Evolutionary conservation across 2,113 vertebrate species (phyloP), one percentile per base, ranked within the genome.

Genomic region (Lampris megalopsis): DNA sequence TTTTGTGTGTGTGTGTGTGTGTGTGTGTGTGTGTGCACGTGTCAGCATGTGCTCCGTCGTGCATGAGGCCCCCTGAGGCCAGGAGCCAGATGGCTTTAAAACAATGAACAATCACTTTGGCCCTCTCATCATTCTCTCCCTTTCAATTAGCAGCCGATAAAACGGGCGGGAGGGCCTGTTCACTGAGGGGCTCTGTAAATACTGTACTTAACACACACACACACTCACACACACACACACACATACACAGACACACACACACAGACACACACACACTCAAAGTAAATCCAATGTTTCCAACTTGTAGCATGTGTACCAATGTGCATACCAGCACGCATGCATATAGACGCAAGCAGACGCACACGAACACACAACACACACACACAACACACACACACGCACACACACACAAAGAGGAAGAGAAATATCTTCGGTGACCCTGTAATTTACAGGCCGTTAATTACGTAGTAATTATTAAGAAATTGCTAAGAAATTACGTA

Each of bases 81-180:
- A 24, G 38, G 57, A 63, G 82, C 77, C 88, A 88, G 81, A 81
- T 84, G 85, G 81, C 69, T 78, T 85, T 85, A 77, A 85, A 89
- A 87, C 81, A 88, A 87, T 68, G 80, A 89, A 73, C 80, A 77
- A 70, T 86, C 73, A 24, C 76, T 49, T 59, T 54, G 70, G 85
- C 82, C 79, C 73, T 54, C 73, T 82, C 75, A 56, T 86, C 82
- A 79, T 71, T 73, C 70, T 82, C 75, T 78, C 59, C 41, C 13
- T 83, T 88, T 84, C 76, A 86, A 88, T 90, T 85, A 84, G 73
- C 76, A 67, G 71, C 82, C 76, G 80, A 88, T 88, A 78, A 80
- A 86, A 80, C 65, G 52, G 76, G 77, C 43, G 52, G 75, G 79
- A 69, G 35, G 73, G 54, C 64, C 68, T 37, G 67, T 66, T 57